Evolutionary conservation across 2,888 invertebrate genomes (phyloP), one percentile per base, ranked within the genome.

Genomic region (Amblyjoppa proteus): DNA sequence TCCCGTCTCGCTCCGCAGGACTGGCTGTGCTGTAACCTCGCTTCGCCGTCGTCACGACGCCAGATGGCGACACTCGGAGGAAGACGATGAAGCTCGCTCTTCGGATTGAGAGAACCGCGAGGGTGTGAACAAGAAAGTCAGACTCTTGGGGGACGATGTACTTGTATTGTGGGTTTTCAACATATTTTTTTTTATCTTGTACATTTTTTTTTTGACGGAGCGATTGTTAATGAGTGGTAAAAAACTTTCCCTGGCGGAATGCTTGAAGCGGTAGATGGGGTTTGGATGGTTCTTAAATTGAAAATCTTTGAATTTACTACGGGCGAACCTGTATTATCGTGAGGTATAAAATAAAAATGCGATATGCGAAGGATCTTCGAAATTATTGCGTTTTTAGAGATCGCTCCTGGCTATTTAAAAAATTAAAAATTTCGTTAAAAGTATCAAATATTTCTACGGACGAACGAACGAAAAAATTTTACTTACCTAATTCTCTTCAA

Each of bases 21-120:
- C 84, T 78, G 70, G n/a, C 74, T 75, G 84, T 75, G 51, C 49
- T 73, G 66, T 75, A 41, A n/a, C 78, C 53, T 77, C 25, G 51
- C 61, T 70, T 20, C 68, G 69, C 49, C 80, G 74, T 82, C 69
- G 79, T 87, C 87, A 83, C 66, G 41, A 77, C 87, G 84, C 78
- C 89, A 89, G 90, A 90, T 90, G 89, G 90, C 90, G 88, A 88
- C 89, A 89, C 87, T 77, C 83, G 84, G 78, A 82, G 49, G 81
- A 61, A 71, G 66, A 76, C 82, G 58, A 66, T 75, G 77, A 68
- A 41, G 49, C 53, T 58, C 53, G 41, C 70, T 79, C 75, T 79
- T 51, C 73, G 71, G 82, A 73, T 68, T 80, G 68, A 74, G 77
- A 85, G 82, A 71, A 71, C 53, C 58, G 9, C 20, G 3, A 28